phyloP scores from a whole-genome alignment of 2,113 vertebrate genomes.

The Suncus etruscus region DNA sequence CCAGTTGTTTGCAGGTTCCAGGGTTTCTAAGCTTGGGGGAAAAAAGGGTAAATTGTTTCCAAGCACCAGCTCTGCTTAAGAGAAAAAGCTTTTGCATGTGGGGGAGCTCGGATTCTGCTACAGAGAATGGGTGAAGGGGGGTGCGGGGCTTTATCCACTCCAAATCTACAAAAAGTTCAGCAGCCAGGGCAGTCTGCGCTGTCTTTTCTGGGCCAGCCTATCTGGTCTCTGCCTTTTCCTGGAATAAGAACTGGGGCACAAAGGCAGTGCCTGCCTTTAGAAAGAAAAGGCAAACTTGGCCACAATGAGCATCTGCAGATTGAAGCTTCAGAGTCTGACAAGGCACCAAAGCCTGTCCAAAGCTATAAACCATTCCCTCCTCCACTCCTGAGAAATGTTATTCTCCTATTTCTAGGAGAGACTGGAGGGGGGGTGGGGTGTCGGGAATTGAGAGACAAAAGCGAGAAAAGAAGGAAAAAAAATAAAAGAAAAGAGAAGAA shows the following conservation, averaged over 20 bases:
- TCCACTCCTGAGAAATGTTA: background rate
- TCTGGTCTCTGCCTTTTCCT: slow-evolving; percentile 45
- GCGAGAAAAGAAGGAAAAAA: too few relatives aligned
- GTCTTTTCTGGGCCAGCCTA: background rate
- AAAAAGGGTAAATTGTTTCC: slow-evolving; percentile 70
- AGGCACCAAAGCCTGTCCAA: slow-evolving; percentile 41
- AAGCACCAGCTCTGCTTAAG: background rate
- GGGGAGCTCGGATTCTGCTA: background rate
- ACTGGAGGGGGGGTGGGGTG: background rate
- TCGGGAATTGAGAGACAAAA: slow-evolving; percentile 15
- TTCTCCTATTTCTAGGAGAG: slow-evolving; percentile 61
- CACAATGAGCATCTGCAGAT: slow-evolving; percentile 8
- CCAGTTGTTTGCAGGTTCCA: background rate
- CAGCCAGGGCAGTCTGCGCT: too few relatives aligned
- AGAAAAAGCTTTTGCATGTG: background rate
- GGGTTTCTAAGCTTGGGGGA: slow-evolving; percentile 58
- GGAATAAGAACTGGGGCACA: slow-evolving; percentile 67
- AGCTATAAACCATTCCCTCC: slow-evolving; percentile 28
- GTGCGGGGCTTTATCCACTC: too few relatives aligned
- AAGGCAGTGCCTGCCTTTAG: slow-evolving; percentile 50
- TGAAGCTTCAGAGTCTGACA: slow-evolving; percentile 19
- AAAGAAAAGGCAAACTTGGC: slow-evolving; percentile 56
- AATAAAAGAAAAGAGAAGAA: background rate
- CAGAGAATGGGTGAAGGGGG: too few relatives aligned
- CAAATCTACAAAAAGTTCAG: too few relatives aligned